These are phyloP conservation scores for Mustela nigripes DNA, from an alignment of 2,113 vertebrate species.

Conservation along the genomic window DNA sequence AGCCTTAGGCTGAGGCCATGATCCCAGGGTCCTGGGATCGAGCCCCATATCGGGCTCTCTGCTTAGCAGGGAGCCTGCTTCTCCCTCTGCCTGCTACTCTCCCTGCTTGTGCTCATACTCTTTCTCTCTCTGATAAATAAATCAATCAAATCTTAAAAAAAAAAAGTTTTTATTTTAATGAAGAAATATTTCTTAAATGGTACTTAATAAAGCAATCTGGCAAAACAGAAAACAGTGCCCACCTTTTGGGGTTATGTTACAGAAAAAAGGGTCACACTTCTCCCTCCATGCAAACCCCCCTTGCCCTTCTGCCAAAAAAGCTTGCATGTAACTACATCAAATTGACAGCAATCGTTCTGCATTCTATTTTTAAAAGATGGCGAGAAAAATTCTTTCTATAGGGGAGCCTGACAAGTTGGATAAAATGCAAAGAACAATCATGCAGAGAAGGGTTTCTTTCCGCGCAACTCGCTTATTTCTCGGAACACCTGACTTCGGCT, in stretches of 20 bases:
- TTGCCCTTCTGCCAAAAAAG: constrained; percentile 33
- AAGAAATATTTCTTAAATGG: not conserved
- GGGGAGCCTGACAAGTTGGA: not conserved
- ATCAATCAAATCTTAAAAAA: too few species aligned
- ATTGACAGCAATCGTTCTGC: not conserved
- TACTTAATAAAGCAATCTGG: not conserved
- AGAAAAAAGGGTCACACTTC: not conserved
- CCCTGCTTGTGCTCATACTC: too few species aligned
- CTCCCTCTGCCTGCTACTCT: too few species aligned
- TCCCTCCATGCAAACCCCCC: not conserved
- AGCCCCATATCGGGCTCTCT: too few species aligned
- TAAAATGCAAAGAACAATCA: not conserved
- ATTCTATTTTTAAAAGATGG: not conserved
- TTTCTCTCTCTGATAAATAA: too few species aligned
- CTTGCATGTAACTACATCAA: not conserved
- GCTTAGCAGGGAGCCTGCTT: too few species aligned
- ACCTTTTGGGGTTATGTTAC: not conserved
- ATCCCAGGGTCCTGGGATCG: too few species aligned
- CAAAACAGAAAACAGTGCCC: not conserved
- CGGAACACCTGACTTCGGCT: not conserved
- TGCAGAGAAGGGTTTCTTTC: fast-evolving
- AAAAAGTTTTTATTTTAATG: not conserved
- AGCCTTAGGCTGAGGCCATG: too few species aligned
- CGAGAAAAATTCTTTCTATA: not conserved
- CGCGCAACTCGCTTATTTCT: not conserved